Evolutionary conservation across 2,113 vertebrate species (phyloP).

Genomic region (Syngnathus scovelli): DNA sequence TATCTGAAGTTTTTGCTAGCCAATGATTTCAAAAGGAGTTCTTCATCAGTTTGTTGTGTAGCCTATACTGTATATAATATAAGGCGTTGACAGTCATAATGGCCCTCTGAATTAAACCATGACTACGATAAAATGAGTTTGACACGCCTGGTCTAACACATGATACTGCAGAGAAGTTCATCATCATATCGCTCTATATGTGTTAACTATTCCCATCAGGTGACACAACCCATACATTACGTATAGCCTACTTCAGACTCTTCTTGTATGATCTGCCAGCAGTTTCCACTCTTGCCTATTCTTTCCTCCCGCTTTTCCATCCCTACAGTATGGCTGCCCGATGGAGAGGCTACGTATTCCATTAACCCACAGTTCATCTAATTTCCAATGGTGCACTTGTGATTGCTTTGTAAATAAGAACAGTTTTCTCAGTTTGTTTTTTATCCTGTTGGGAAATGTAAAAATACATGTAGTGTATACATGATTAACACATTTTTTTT

Average conservation of each 20-base stretch:
- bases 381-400: conserved; percentile 25
- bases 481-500: not conserved
- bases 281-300: conserved; percentile 42
- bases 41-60: no score
- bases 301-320: conserved; percentile 24
- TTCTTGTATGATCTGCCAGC: conserved; percentile 55
- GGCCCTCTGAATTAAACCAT: no score
- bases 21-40: no score
- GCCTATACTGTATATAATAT: no score
- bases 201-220: conserved; percentile 31
- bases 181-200: conserved; percentile 17
- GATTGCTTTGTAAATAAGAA: conserved; percentile 18
- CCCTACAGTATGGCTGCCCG: conserved; percentile 12
- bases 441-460: not conserved
- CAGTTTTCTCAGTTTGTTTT: conserved; percentile 6
- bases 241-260: conserved; percentile 23
- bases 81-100: no score
- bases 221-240: conserved; percentile 38
- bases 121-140: no score
- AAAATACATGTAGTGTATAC: conserved; percentile 7
- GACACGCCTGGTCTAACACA: conserved; percentile 11
- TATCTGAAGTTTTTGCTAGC: no score
- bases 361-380: conserved; percentile 21
- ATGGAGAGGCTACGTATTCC: conserved; percentile 15
- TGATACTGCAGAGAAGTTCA: conserved; percentile 34